Evolutionary conservation across 2,888 invertebrate species (phyloP), one percentile per base, ranked within the genome.

Genomic region (Apodemia duryi): DNA sequence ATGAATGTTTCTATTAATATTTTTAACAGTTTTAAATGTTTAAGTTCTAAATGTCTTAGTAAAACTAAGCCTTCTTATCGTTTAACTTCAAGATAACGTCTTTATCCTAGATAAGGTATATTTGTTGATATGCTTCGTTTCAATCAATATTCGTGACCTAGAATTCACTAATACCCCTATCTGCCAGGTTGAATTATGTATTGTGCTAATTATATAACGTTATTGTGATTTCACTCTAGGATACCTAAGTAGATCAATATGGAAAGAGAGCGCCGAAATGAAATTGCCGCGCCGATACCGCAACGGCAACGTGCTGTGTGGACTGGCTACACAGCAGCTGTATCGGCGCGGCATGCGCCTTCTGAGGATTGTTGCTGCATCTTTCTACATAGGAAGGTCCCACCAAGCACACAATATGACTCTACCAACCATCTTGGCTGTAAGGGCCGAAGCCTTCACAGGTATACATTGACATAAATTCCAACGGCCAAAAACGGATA

Each of bases 71-170:
- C 66, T 72, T 76, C 74, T 76, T 76, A 75, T 68, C 68, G 72
- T 71, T 68, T n/a, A n/a, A 57, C 68, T 70, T 71, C 69, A 69
- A 80, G 86, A 86, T 86, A 85, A 83, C 75, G 68, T 77, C 78
- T 80, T 74, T 80, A 80, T 76, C 78, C 77, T 68, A 76, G 84
- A 84, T 84, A 83, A 83, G 76, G 67, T 68, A 70, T 73, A 75
- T 75, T 72, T 75, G 75, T 76, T 72, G 65, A 70, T 69, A 67
- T 68, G 70, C 69, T 69, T 69, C 71, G 73, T 74, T 76, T 72
- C 73, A 74, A 76, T 76, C 75, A 72, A 71, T 74, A 70, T 68
- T 68, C 66, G 65, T 73, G 76, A 70, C 77, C 78, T 76, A 76
- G 74, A 77, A 73, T 70, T 67, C 62, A 68, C 67, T 69, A 64